phyloP scores from a whole-genome alignment of 2,888 invertebrate genomes.

The Lasioglossum lativentre region DNA sequence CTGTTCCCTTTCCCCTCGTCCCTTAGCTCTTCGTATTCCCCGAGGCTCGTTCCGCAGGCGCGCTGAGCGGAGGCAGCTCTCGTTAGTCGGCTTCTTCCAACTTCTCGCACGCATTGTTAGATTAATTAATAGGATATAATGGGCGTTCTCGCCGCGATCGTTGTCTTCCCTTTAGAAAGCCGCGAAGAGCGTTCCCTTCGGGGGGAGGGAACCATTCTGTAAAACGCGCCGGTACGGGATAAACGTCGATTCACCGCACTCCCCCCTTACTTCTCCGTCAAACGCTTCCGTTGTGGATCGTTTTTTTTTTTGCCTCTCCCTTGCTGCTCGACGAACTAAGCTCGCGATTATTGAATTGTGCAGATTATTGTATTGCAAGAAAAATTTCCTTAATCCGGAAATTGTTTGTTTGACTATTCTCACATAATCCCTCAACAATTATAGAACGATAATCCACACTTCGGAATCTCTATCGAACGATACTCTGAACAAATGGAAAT shows the following conservation, averaged over 20 bases:
- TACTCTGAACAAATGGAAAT: not conserved
- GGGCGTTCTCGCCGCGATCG: constrained; percentile 67
- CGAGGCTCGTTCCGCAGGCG: constrained; percentile 43
- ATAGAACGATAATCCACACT: too few species aligned
- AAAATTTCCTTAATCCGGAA: too few species aligned
- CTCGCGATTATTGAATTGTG: not conserved
- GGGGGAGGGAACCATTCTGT: constrained; percentile 31
- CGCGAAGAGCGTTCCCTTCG: constrained; percentile 8
- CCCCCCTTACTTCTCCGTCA: not conserved
- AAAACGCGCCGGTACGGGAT: constrained; percentile 27
- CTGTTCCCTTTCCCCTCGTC: not conserved
- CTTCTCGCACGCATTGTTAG: constrained; percentile 73
- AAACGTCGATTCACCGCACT: constrained; percentile 33
- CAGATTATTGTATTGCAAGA: too few species aligned
- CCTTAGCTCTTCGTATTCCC: constrained; percentile 9
- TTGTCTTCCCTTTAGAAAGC: constrained; percentile 61
- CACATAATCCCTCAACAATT: not conserved
- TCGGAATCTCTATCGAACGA: not conserved
- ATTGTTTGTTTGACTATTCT: too few species aligned
- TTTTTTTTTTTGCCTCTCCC: not conserved
- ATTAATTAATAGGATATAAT: constrained; percentile 75
- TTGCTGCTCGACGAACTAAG: not conserved
- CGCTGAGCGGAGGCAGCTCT: constrained; percentile 55
- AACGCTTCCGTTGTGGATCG: constrained; percentile 15
- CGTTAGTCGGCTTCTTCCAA: constrained; percentile 69